Evolutionary conservation across 2,113 vertebrate genomes (phyloP).

Genomic region (Psammodynastes pulverulentus): DNA sequence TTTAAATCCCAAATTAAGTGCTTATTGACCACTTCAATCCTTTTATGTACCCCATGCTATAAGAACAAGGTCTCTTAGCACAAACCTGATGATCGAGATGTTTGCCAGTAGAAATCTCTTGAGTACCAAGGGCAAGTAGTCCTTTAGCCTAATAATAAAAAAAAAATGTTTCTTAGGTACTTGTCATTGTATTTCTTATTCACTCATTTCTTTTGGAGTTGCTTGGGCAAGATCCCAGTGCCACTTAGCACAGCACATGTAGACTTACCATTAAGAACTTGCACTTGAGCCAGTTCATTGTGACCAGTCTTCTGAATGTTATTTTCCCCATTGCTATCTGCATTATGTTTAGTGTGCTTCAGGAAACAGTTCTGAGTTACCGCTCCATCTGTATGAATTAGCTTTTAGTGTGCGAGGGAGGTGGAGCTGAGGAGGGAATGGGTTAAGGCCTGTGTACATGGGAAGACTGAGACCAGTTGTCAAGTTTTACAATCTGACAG

Average conservation of each 20-base stretch:
- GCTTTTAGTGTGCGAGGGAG: not conserved
- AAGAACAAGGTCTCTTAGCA: not conserved
- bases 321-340: not conserved
- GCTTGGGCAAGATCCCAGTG: not conserved
- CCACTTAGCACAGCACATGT: not conserved
- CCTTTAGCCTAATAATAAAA: not conserved
- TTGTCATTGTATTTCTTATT: not conserved
- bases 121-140: not conserved
- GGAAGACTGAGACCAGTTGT: not conserved
- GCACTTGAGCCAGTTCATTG: not conserved
- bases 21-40: not conserved
- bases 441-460: not conserved
- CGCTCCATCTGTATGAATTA: not conserved
- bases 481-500: too few species aligned
- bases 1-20: not conserved
- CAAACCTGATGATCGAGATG: not conserved
- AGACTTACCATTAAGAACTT: not conserved
- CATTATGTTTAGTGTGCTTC: not conserved
- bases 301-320: not conserved
- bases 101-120: not conserved
- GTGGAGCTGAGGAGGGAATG: not conserved
- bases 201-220: not conserved
- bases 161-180: not conserved
- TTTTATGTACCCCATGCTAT: not conserved
- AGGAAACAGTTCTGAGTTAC: not conserved